A percentile compares a stretch with the other conserved stretches of the same genome.
Conservation (phyloP, 2,888 invertebrate species). For the Stratiomys singularior region DNA sequence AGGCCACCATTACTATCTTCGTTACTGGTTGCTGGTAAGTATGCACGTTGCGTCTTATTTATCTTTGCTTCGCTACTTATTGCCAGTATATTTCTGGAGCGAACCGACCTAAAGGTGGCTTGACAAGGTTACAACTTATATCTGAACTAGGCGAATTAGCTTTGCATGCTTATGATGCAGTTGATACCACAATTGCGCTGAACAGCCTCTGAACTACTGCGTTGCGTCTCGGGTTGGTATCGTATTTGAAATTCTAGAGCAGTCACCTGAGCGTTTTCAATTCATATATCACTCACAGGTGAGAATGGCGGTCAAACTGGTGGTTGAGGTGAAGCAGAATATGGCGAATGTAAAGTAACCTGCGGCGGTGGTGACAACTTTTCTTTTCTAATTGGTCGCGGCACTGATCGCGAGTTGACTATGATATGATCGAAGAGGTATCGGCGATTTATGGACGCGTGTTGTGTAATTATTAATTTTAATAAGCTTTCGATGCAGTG, state of each 20-base stretch:
- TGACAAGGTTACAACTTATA: conserved; percentile 34
- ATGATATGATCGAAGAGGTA: background rate
- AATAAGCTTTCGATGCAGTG: background rate
- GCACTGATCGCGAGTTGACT: background rate
- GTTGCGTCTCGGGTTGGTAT: background rate
- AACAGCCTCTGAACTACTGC: background rate
- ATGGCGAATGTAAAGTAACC: background rate
- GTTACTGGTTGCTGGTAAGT: background rate
- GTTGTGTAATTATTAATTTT: conserved; percentile 1
- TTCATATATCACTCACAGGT: background rate
- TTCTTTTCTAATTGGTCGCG: background rate
- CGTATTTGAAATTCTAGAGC: conserved; percentile 43
- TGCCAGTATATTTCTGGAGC: conserved; percentile 40
- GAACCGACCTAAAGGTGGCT: conserved; percentile 32
- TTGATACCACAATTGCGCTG: background rate
- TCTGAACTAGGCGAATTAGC: background rate
- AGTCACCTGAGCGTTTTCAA: conserved; percentile 11
- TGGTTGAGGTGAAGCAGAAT: background rate
- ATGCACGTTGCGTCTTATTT: conserved; percentile 3
- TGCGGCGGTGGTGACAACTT: background rate
- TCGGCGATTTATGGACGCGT: background rate
- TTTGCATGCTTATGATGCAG: conserved; percentile 11
- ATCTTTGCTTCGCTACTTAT: background rate
- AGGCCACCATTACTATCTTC: background rate
- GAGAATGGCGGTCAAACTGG: conserved; percentile 28